These are phyloP conservation scores for Omphaloscelis lunosa DNA, from an alignment of 2,888 invertebrate species.

Conservation along the genomic window DNA sequence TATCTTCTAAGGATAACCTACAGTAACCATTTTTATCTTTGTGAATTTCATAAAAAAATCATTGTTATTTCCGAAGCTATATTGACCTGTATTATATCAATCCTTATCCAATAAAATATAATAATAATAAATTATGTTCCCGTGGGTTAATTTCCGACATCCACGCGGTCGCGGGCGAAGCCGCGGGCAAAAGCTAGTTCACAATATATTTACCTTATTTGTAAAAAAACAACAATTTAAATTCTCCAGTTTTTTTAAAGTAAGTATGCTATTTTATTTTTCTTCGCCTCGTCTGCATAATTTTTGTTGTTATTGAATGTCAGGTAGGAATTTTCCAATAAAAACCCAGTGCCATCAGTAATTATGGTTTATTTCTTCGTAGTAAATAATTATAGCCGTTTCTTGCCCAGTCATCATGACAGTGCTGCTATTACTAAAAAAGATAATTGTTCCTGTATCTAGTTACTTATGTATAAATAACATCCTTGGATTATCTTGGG, in stretches of 20 bases:
- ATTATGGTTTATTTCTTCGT: constrained; percentile 56
- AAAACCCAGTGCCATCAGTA: constrained; percentile 51
- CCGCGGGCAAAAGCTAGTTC: too few species aligned
- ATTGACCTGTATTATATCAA: too few species aligned
- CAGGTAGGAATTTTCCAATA: constrained; percentile 59
- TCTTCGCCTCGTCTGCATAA: background rate
- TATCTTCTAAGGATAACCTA: too few species aligned
- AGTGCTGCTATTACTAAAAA: constrained; percentile 53
- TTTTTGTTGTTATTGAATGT: constrained; percentile 36
- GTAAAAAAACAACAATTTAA: background rate
- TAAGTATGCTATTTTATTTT: background rate
- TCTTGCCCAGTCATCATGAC: constrained; percentile 63
- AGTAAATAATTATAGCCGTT: constrained; percentile 57
- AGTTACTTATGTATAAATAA: constrained; percentile 46
- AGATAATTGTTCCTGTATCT: constrained; percentile 43
- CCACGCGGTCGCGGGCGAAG: too few species aligned
- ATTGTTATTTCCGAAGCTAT: too few species aligned
- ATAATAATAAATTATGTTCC: too few species aligned
- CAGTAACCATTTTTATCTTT: too few species aligned
- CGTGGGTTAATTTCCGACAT: too few species aligned
- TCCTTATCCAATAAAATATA: too few species aligned
- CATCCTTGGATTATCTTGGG: constrained; percentile 45
- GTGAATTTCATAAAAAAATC: too few species aligned
- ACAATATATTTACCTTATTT: too few species aligned
- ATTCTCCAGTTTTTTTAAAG: background rate